Conservation (phyloP, 2,797 vertebrate species). For the Cheirogaleus major region DNA sequence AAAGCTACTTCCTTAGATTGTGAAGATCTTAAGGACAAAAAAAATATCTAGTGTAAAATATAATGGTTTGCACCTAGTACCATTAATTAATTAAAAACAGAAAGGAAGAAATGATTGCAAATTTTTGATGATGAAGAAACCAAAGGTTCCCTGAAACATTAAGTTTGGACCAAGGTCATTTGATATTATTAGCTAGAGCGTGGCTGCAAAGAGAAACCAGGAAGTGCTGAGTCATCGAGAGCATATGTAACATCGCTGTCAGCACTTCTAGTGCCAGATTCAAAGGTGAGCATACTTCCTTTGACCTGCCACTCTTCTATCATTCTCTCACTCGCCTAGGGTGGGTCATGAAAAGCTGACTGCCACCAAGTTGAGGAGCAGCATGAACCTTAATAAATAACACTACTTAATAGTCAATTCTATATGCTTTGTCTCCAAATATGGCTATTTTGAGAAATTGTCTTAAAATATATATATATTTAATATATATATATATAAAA, state of each 20-base stretch:
- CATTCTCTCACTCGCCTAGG: neutral
- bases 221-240: slow-evolving; percentile 70
- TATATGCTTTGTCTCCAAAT: neutral
- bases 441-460: neutral
- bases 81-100: neutral
- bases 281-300: slow-evolving; percentile 57
- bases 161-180: slow-evolving; percentile 54
- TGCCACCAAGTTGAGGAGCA: neutral
- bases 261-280: slow-evolving; percentile 68
- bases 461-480: neutral
- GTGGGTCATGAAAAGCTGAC: neutral
- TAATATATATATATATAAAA: too few relatives aligned
- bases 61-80: neutral
- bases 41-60: neutral
- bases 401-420: neutral
- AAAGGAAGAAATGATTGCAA: slow-evolving; percentile 13
- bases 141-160: slow-evolving; percentile 1
- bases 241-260: neutral
- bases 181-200: neutral
- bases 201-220: slow-evolving; percentile 41
- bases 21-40: slow-evolving; percentile 10
- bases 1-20: slow-evolving; percentile 50
- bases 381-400: neutral
- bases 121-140: slow-evolving; percentile 47
- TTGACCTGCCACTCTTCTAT: slow-evolving; percentile 43